Base-by-base conservation (phyloP, 2,797 vertebrate genomes). In the Xenops minutus region DNA sequence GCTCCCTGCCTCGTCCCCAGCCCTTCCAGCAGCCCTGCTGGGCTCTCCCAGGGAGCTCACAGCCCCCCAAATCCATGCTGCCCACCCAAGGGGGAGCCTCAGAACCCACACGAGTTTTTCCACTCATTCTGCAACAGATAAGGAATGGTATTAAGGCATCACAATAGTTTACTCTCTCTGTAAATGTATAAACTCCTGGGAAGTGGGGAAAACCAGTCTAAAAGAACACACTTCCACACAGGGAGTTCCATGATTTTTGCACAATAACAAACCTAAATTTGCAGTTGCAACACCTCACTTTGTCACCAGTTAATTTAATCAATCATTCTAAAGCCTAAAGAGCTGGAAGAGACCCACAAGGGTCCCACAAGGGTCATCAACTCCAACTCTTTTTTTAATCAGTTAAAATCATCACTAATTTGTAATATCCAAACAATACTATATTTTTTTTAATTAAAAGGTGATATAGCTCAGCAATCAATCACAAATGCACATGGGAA, bases 21-120 rank as follows among this genome's bases (percentile, higher is more conserved):
- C 54, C 69, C 34, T 77, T 83, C 62, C 37, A 14, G 4, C 1
- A 58, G 66, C 63, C 23, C 34, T 1, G 6, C 29, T 12, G 44
- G 75, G 1, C 46, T n/a, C 27, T 7, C 29, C 7, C 0, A 16
- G 3, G 16, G 2, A 69, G 43, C 4, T 27, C 17, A 0, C 0
- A 19, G 0, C 67, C n/a, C 0, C 4, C 0, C 0, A 15, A 26
- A 34, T 29, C 43, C 12, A 0, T 1, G 4, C 15, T 32, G 12
- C 41, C 37, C 67, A 81, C 56, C 51, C 16, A 43, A 23, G 12
- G 19, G 39, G 41, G 73, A 20, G 17, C 30, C 36, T 63, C 9
- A 6, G 37, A 61, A 7, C 30, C 19, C 58, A 52, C 6, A 9
- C 3, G 10, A 1, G 49, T 29, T 64, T 4, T 7, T 29, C 13